Conservation (phyloP, 2,888 invertebrate species). For the Polylopha cassiicola region DNA sequence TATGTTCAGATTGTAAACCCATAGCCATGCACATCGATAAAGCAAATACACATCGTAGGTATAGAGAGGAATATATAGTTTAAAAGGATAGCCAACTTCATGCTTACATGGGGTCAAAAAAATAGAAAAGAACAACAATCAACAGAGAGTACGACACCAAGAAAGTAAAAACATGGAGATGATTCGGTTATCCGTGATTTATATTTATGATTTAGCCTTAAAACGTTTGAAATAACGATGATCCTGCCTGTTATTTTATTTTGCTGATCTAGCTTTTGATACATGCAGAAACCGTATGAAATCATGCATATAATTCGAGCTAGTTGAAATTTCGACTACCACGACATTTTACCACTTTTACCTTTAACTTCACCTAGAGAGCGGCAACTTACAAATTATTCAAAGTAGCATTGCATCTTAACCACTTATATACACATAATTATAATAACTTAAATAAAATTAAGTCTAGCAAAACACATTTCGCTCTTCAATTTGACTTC, state of each 20-base stretch:
- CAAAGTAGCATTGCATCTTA: too few species aligned
- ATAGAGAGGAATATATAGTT: conserved; percentile 35
- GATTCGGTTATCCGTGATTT: conserved; percentile 36
- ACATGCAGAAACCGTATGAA: conserved; percentile 46
- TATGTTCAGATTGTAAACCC: conserved; percentile 44
- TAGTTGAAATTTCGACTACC: conserved; percentile 39
- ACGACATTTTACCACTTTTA: conserved; percentile 44
- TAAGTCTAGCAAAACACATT: conserved; percentile 17
- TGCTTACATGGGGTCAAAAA: conserved; percentile 71
- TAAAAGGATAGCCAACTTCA: conserved; percentile 45
- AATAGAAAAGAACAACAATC: conserved; percentile 44
- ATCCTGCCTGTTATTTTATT: conserved; percentile 28
- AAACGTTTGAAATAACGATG: conserved; percentile 33
- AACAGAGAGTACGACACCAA: conserved; percentile 46
- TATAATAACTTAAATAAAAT: neutral
- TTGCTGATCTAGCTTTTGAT: conserved; percentile 37
- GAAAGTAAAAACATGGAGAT: conserved; percentile 34
- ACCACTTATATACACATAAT: too few species aligned
- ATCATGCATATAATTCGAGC: conserved; percentile 48
- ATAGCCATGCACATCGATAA: conserved; percentile 71
- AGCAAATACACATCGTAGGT: conserved; percentile 36
- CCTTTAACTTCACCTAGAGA: conserved; percentile 48
- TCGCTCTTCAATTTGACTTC: conserved; percentile 3
- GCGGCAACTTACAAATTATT: conserved; percentile 42
- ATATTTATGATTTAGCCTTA: conserved; percentile 34